These are phyloP conservation scores for Hydrolagus colliei DNA, from an alignment of 2,797 vertebrate genomes.

Conservation along the genomic window DNA sequence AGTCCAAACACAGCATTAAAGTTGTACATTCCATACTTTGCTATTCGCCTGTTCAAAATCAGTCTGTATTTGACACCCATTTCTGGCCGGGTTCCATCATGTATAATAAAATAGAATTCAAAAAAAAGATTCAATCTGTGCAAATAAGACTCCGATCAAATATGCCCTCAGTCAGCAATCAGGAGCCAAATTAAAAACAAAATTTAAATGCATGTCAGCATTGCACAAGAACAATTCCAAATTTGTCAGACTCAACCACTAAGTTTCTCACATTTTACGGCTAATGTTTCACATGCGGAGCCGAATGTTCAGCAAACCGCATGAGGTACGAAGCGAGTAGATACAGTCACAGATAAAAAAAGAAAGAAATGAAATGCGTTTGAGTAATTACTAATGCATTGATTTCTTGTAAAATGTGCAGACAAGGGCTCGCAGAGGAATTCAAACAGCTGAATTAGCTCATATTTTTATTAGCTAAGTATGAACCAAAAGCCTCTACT, in stretches of 20 bases:
- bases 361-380: not conserved
- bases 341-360: not conserved
- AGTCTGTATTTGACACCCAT: too few species aligned
- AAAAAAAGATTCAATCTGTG: not conserved
- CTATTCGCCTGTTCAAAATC: too few species aligned
- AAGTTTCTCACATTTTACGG: too few species aligned
- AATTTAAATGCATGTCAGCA: not conserved
- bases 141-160: not conserved
- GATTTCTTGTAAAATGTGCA: constrained; percentile 9
- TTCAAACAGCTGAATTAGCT: constrained; percentile 3
- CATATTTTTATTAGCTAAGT: constrained; percentile 24
- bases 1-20: too few species aligned
- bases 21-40: too few species aligned
- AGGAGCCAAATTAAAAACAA: not conserved
- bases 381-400: not conserved
- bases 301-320: not conserved
- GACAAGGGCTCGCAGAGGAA: too few species aligned
- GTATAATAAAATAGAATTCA: not conserved
- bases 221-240: too few species aligned
- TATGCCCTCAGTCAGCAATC: not conserved
- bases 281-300: not conserved
- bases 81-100: not conserved
- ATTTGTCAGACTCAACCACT: too few species aligned
- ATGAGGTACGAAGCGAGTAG: not conserved
- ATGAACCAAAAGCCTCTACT: not conserved